Percentiles rank a stretch among this genome's conserved stretches.
These are phyloP conservation scores for Paramormyrops kingsleyae DNA, from an alignment of 2,113 vertebrate species.

Conservation along the genomic window DNA sequence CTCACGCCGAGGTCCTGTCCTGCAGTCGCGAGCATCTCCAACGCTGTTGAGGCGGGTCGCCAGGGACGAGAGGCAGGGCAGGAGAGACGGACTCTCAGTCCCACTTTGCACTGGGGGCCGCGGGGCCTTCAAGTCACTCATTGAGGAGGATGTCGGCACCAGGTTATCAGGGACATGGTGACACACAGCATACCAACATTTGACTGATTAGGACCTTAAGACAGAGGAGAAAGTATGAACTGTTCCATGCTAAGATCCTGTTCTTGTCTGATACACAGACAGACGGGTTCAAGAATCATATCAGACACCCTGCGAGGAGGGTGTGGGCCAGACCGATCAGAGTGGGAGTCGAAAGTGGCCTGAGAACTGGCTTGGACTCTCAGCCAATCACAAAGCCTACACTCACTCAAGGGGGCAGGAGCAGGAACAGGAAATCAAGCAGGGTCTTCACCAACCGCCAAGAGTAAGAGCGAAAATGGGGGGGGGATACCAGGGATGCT, in stretches of 20 bases:
- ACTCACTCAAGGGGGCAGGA: conserved; percentile 33
- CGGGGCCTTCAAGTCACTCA: background rate
- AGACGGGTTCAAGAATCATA: no score
- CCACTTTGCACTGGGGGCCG: conserved; percentile 14
- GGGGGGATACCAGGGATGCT: conserved; percentile 18
- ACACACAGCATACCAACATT: background rate
- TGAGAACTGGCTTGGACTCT: conserved; percentile 44
- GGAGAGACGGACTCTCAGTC: conserved; percentile 32
- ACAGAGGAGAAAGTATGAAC: no score
- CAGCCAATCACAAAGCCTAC: conserved; percentile 44
- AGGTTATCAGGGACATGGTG: background rate
- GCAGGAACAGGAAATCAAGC: conserved; percentile 51
- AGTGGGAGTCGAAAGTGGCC: conserved; percentile 48
- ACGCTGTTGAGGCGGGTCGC: background rate
- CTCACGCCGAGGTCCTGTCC: background rate
- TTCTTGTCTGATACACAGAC: background rate
- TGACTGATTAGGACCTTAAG: background rate
- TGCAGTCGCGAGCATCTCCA: background rate
- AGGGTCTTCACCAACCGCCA: conserved; percentile 46
- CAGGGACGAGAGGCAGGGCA: conserved; percentile 21
- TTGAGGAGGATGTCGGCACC: background rate
- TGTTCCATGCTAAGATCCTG: background rate
- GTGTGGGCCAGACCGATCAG: conserved; percentile 46
- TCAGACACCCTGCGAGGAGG: conserved; percentile 15
- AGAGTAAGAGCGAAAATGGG: conserved; percentile 28